These are phyloP conservation scores for Cydia fagiglandana DNA, from an alignment of 1,140 invertebrate genomes.

Conservation along the genomic window DNA sequence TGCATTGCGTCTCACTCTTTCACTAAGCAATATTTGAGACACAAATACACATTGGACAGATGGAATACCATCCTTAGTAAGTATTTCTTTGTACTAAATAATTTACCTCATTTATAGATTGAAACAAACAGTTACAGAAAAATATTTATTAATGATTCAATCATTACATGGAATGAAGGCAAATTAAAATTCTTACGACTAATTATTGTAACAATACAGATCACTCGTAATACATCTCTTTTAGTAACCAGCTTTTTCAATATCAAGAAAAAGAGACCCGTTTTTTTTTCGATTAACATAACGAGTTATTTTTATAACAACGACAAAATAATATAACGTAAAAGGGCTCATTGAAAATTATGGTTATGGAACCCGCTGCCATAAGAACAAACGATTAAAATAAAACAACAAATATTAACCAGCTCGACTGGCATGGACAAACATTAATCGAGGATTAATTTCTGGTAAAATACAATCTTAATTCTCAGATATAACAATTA, in stretches of 20 bases:
- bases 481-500: not conserved
- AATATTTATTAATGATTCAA: conserved; percentile 17
- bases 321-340: conserved; percentile 4
- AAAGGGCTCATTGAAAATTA: not conserved
- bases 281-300: conserved; percentile 1
- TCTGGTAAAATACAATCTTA: not conserved
- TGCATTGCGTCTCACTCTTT: too few relatives aligned
- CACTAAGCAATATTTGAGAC: too few relatives aligned
- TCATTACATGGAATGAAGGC: conserved; percentile 3
- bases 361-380: not conserved
- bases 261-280: not conserved
- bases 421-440: not conserved
- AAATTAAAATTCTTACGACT: not conserved
- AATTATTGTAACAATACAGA: conserved; percentile 13
- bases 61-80: too few relatives aligned
- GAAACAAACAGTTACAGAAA: not conserved
- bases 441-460: not conserved
- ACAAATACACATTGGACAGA: too few relatives aligned
- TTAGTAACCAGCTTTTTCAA: not conserved
- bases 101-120: not conserved
- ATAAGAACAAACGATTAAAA: conserved; percentile 8
- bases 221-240: not conserved
- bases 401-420: conserved; percentile 1
- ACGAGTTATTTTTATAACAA: not conserved
- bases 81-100: too few relatives aligned